These are phyloP conservation scores for Galerucella nymphaeae DNA, from an alignment of 2,888 invertebrate genomes.

Conservation along the genomic window DNA sequence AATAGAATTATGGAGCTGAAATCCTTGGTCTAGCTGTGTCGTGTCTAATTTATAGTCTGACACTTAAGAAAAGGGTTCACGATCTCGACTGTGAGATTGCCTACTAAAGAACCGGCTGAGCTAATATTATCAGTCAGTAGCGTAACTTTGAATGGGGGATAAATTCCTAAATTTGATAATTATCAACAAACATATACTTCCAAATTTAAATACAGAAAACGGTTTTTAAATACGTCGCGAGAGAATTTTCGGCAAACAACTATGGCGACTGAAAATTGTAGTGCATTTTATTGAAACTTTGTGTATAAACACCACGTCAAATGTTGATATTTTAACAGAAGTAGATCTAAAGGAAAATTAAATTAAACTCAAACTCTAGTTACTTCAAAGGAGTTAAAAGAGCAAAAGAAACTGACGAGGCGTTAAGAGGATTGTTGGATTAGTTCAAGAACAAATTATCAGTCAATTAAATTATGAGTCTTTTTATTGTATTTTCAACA, in stretches of 20 bases:
- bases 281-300: too few species aligned
- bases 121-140: neutral
- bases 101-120: slow-evolving; percentile 3
- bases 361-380: neutral
- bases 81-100: slow-evolving; percentile 18
- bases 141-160: neutral
- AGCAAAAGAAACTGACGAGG: neutral
- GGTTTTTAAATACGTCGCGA: too few species aligned
- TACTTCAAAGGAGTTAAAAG: neutral
- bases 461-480: neutral
- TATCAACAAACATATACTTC: too few species aligned
- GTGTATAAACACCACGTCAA: too few species aligned
- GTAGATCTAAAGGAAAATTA: neutral
- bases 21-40: slow-evolving; percentile 23
- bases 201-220: too few species aligned
- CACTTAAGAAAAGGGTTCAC: slow-evolving; percentile 25
- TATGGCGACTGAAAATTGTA: too few species aligned
- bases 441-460: neutral
- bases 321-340: too few species aligned
- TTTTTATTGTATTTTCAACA: neutral
- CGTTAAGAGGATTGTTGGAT: neutral
- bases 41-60: slow-evolving; percentile 31
- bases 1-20: slow-evolving; percentile 29
- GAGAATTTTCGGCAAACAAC: too few species aligned
- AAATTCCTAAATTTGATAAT: neutral